Evolutionary conservation across 2,113 vertebrate genomes (phyloP), one percentile per base, ranked within the genome.

Genomic region (Crocuta crocuta): DNA sequence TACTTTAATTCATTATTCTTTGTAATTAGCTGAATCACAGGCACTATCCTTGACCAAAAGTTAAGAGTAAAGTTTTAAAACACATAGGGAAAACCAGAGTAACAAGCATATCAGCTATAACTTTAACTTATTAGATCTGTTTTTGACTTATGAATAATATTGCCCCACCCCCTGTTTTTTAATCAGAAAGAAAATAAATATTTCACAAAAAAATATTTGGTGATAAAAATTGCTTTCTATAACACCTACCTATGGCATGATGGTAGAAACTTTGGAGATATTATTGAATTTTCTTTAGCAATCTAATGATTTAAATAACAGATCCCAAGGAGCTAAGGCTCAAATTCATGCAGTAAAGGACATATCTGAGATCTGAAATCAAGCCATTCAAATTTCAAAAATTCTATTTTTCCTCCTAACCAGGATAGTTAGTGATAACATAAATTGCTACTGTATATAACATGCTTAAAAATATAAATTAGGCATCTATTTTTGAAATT

Each of bases 151-250:
- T 78, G 12, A 10, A 89, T 8, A 2, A 74, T 81, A 84, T 58
- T 80, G 12, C 16, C 45, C 7, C 1, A 7, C 15, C 45, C 68
- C 7, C 2, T 8, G 21, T 73, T 83, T 80, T 65, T 65, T 24
- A 81, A 92, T 96, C 31, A 79, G 4, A 55, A 83, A 78, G 11
- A 78, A 89, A 85, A 8, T 39, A 86, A 95, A 88, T 53, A 76
- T 61, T 81, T 96, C 7, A 88, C 11, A 76, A 68, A 70, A 3
- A 96, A 78, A 7, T 86, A 65, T 48, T 39, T 94, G 61, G 12
- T 21, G 8, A 45, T 71, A 93, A 53, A 58, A 13, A 12, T 76
- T 84, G 43, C 3, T 89, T 39, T 39, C 43, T 89, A 10, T 35
- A 88, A 74, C 1, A 82, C 1, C 35, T 65, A n/a, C 10, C 45